Evolutionary conservation across 35 echinoderm and acorn worm species (phyloP).

Genomic region (Nesometra sesokonis): DNA sequence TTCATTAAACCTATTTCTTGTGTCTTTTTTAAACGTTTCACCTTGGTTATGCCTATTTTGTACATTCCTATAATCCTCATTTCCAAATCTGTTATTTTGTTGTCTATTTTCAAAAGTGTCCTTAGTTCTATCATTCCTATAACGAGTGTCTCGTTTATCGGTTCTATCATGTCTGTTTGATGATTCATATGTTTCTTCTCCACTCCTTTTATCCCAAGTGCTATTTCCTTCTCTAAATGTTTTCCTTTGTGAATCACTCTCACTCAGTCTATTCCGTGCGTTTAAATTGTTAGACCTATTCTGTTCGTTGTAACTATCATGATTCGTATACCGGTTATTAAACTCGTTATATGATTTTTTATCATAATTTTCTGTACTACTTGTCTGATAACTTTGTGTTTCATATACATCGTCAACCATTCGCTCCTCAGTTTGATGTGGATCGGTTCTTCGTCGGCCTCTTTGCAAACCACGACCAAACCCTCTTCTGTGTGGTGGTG

Average conservation of each 20-base stretch:
- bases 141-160: background rate
- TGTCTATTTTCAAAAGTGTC: background rate
- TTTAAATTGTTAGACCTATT: background rate
- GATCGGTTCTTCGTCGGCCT: background rate
- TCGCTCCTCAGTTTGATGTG: background rate
- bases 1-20: too few relatives aligned
- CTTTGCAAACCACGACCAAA: background rate
- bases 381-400: background rate
- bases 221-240: background rate
- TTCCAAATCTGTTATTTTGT: background rate
- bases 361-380: background rate
- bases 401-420: background rate
- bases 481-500: background rate
- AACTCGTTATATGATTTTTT: background rate
- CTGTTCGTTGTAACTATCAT: background rate
- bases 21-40: too few relatives aligned
- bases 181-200: background rate
- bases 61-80: background rate
- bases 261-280: background rate
- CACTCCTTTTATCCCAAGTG: background rate
- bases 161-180: background rate
- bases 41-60: background rate
- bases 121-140: background rate
- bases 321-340: background rate
- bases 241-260: background rate